These are phyloP conservation scores for Corynorhinus townsendii DNA, from an alignment of 2,113 vertebrate species.

Conservation along the genomic window DNA sequence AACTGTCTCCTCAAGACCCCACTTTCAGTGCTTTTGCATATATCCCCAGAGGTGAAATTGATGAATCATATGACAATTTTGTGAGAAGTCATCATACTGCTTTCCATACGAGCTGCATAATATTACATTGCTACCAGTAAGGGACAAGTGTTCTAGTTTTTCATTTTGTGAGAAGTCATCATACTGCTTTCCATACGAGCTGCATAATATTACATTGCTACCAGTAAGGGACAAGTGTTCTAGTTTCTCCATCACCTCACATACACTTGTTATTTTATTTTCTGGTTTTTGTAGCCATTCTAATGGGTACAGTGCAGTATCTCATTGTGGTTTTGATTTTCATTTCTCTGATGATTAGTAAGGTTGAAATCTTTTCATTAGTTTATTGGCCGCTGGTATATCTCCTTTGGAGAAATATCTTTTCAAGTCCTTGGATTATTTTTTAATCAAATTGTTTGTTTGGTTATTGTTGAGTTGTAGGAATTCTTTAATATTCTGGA, in stretches of 20 bases:
- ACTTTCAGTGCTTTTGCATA: neutral
- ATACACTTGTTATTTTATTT: neutral
- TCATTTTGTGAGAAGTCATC: neutral
- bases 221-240: neutral
- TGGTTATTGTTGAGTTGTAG: neutral
- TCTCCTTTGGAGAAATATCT: neutral
- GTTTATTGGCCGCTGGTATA: neutral
- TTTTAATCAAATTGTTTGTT: neutral
- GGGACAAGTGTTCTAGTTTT: neutral
- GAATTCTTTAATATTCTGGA: neutral
- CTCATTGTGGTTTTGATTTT: neutral
- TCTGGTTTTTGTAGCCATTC: neutral
- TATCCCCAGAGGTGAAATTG: neutral
- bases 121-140: neutral
- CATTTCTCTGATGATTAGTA: neutral
- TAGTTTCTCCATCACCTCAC: neutral
- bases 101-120: neutral
- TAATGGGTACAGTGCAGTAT: no score
- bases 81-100: neutral
- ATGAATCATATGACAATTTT: neutral
- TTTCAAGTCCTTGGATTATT: neutral
- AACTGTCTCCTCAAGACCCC: neutral
- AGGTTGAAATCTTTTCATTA: neutral
- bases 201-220: neutral
- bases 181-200: neutral